Conservation (phyloP, 1,140 invertebrate species). For the Helicoverpa armigera region DNA sequence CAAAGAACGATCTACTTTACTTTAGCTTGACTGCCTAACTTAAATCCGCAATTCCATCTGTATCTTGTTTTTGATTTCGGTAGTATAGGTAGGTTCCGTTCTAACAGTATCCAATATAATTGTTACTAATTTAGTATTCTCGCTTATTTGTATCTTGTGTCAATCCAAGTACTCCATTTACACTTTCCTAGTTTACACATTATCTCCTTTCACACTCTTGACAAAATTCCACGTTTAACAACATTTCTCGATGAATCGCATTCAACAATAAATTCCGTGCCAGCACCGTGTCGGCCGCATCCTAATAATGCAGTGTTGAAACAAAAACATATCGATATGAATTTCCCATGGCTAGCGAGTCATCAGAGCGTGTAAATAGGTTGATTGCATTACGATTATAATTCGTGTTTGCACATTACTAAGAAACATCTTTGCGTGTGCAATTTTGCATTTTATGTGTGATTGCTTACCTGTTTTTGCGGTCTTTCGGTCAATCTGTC, state of each 20-base stretch:
- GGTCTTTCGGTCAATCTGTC: background rate
- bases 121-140: too few relatives aligned
- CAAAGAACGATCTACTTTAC: too few relatives aligned
- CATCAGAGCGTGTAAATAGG: conserved; percentile 38
- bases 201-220: too few relatives aligned
- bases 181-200: too few relatives aligned
- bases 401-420: conserved; percentile 15
- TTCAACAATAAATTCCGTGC: background rate
- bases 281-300: conserved; percentile 4
- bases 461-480: background rate
- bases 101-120: too few relatives aligned
- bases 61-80: too few relatives aligned
- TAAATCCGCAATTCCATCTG: too few relatives aligned
- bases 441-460: background rate
- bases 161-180: too few relatives aligned
- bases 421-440: background rate
- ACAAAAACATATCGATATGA: conserved; percentile 20
- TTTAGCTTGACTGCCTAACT: background rate
- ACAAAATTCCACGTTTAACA: too few relatives aligned
- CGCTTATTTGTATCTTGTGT: too few relatives aligned
- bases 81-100: too few relatives aligned
- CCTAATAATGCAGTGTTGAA: conserved; percentile 18
- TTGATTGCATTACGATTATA: conserved; percentile 38
- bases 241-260: too few relatives aligned
- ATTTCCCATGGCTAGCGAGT: conserved; percentile 24